A percentile compares a stretch with the other conserved stretches of the same genome.
phyloP scores from a whole-genome alignment of 2,888 invertebrate genomes.

The Theristus sp. region DNA sequence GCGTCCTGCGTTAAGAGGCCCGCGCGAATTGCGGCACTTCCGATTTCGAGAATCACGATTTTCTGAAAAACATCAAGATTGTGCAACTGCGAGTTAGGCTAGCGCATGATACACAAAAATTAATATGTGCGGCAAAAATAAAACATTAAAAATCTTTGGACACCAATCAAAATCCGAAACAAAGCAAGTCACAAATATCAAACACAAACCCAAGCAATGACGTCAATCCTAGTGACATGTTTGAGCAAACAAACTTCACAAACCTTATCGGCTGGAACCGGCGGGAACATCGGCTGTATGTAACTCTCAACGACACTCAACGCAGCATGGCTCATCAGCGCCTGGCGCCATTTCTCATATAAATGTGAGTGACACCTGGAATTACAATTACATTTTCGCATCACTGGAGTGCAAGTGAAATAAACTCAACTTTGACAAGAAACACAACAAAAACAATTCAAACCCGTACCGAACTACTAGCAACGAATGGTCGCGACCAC shows the following conservation, averaged over 20 bases:
- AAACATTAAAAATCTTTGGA: no score
- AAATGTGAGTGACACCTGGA: conserved; percentile 16
- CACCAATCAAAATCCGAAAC: no score
- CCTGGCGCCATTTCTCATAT: conserved; percentile 35
- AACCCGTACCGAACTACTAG: conserved; percentile 6
- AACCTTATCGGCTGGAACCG: conserved; percentile 15
- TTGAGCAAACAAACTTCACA: background rate
- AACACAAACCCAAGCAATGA: no score
- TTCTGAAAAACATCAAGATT: conserved; percentile 24
- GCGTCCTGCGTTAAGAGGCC: conserved; percentile 34
- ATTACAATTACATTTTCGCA: background rate
- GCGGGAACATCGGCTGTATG: conserved; percentile 33
- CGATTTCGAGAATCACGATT: conserved; percentile 40
- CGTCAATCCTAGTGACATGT: no score
- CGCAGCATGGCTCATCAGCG: conserved; percentile 37
- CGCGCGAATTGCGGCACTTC: conserved; percentile 40
- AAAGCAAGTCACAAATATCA: no score
- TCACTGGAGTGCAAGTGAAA: background rate
- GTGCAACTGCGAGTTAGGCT: background rate
- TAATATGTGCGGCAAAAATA: no score
- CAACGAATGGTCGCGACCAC: conserved; percentile 17
- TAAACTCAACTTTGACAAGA: no score
- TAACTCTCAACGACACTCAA: conserved; percentile 35
- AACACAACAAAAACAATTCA: no score
- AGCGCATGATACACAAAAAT: no score